Conservation (phyloP, 2,797 vertebrate species). For the Triplophysa bombifrons region DNA sequence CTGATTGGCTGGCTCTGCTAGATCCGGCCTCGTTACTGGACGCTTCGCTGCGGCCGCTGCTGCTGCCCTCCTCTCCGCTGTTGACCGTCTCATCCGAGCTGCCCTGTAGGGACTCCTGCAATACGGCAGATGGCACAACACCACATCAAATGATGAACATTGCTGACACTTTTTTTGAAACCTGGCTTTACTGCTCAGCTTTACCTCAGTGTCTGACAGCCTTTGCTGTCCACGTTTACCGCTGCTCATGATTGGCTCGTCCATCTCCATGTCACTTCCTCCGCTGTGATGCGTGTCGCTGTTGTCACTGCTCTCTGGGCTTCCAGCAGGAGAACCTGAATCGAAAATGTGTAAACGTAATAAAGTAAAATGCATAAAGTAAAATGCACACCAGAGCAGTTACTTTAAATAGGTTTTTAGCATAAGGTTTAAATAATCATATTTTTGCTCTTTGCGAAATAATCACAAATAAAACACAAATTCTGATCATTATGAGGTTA, state of each 20-base stretch:
- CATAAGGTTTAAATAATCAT: too few species aligned
- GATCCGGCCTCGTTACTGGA: conserved; percentile 97
- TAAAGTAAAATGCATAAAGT: too few species aligned
- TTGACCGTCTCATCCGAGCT: conserved; percentile 98
- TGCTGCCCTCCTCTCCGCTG: conserved; percentile 97
- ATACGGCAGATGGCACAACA: not conserved
- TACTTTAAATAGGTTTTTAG: too few species aligned
- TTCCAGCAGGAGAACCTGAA: conserved; percentile 92
- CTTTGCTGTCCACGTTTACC: conserved; percentile 92
- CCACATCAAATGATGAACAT: not conserved
- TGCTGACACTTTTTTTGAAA: not conserved
- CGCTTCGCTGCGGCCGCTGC: conserved; percentile 92
- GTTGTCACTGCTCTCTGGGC: conserved; percentile 98
- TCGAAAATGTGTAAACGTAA: not conserved
- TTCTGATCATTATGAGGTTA: too few species aligned
- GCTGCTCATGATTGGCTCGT: conserved; percentile 91
- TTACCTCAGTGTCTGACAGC: conserved; percentile 96
- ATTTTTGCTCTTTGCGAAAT: too few species aligned
- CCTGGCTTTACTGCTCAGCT: not conserved
- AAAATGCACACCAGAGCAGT: not conserved
- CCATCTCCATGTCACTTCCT: conserved; percentile 98
- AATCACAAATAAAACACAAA: too few species aligned
- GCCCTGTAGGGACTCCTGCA: conserved; percentile 96
- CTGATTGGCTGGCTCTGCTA: conserved; percentile 92
- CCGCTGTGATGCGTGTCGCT: conserved; percentile 98